Percentiles rank a stretch among this genome's conserved stretches.
Evolutionary conservation across 2,888 invertebrate genomes (phyloP).

Genomic region (Drosophila ustulata): DNA sequence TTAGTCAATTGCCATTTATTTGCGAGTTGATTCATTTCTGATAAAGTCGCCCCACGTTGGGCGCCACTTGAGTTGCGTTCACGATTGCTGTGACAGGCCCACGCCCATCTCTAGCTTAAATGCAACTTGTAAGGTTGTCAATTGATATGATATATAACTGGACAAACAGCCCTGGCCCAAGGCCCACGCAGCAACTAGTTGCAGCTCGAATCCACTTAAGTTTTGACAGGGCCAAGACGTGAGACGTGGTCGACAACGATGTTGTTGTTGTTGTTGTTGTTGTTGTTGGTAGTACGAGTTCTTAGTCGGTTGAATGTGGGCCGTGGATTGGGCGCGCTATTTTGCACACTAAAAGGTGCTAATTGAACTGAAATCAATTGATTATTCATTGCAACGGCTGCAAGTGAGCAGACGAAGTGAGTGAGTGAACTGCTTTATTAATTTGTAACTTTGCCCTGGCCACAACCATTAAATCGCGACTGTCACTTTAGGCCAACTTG

Average conservation of each 20-base stretch:
- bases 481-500: constrained; percentile 84
- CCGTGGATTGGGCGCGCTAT: constrained; percentile 70
- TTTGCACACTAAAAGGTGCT: constrained; percentile 83
- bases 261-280: not conserved
- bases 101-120: constrained; percentile 38
- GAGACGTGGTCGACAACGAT: not conserved
- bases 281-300: not conserved
- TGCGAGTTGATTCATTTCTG: not conserved
- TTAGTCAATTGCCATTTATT: not conserved
- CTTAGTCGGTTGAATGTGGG: constrained; percentile 31
- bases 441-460: constrained; percentile 76
- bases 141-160: constrained; percentile 37
- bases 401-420: constrained; percentile 21
- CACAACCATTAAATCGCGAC: constrained; percentile 84
- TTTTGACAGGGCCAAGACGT: constrained; percentile 63
- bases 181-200: constrained; percentile 49
- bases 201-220: constrained; percentile 64
- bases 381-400: constrained; percentile 72
- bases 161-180: constrained; percentile 38
- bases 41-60: not conserved
- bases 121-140: constrained; percentile 20
- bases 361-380: constrained; percentile 80
- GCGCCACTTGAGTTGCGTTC: constrained; percentile 3
- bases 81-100: constrained; percentile 6
- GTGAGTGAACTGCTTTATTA: constrained; percentile 67